Percentiles rank a stretch among this genome's conserved stretches.
Evolutionary conservation across 2,113 vertebrate species (phyloP).

Genomic region (Sinocyclocheilus anophthalmus): DNA sequence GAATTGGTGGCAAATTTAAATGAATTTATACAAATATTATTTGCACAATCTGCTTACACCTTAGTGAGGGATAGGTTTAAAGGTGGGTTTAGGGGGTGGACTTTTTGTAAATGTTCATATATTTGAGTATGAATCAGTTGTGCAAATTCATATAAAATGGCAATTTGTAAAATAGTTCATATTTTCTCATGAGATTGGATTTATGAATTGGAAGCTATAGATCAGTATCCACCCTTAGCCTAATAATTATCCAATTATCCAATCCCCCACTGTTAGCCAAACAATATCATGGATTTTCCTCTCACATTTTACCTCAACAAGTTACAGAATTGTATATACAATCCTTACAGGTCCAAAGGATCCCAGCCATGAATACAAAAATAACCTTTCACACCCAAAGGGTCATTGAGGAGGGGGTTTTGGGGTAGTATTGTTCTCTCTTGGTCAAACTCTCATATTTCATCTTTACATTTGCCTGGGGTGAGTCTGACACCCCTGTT

Average conservation of each 20-base stretch:
- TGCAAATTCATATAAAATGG: background rate
- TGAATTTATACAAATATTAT: too few species aligned
- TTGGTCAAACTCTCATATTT: constrained; percentile 48
- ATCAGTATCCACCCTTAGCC: background rate
- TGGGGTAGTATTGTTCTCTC: constrained; percentile 5
- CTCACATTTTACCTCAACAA: background rate
- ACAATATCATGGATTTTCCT: background rate
- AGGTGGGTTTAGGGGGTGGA: too few species aligned
- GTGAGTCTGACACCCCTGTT: constrained; percentile 73
- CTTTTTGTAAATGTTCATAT: too few species aligned
- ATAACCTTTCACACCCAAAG: background rate
- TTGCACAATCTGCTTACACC: background rate
- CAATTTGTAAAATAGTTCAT: background rate
- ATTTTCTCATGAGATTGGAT: background rate
- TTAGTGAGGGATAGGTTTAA: too few species aligned
- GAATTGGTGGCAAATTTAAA: background rate
- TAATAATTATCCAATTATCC: background rate
- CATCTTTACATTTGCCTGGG: constrained; percentile 55
- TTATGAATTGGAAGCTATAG: background rate
- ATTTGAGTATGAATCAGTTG: background rate
- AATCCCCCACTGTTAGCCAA: background rate
- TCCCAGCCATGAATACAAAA: constrained; percentile 1
- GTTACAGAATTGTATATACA: background rate
- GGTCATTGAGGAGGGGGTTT: background rate
- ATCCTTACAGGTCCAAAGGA: background rate